Conservation (phyloP, 2,113 vertebrate genomes). For the Malurus alboscapulatus region DNA sequence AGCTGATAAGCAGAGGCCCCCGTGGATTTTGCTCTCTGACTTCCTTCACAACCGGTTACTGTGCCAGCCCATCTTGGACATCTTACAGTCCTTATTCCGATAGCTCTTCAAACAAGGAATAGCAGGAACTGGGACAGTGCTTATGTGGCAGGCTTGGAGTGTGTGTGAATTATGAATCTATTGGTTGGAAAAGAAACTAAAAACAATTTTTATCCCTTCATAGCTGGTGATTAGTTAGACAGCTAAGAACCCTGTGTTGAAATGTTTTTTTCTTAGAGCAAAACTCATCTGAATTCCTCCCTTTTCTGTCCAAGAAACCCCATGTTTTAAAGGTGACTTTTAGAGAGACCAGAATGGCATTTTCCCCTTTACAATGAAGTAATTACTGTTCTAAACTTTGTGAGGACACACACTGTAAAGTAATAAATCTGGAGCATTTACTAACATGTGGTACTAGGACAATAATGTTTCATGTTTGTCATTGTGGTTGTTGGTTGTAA, state of each 20-base stretch:
- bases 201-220: neutral
- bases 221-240: neutral
- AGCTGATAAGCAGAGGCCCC: neutral
- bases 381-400: neutral
- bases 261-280: neutral
- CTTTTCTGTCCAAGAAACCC: neutral
- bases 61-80: neutral
- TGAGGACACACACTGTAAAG: neutral
- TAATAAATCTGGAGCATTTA: slow-evolving; percentile 9
- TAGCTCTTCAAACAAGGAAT: neutral
- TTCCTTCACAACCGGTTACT: neutral
- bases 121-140: neutral
- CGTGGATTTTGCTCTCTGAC: neutral
- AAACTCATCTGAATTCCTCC: neutral
- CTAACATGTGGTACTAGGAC: slow-evolving; percentile 29
- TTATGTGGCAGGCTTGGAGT: neutral
- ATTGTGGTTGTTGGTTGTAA: slow-evolving; percentile 47
- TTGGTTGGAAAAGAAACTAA: neutral
- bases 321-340: neutral
- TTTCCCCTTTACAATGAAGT: neutral
- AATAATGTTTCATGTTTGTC: slow-evolving; percentile 39
- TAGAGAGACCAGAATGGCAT: neutral
- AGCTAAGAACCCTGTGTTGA: neutral
- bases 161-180: neutral
- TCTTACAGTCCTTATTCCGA: neutral